Conservation (phyloP, 53 echinoderm and acorn worm species). For the Zoroaster sp. region DNA sequence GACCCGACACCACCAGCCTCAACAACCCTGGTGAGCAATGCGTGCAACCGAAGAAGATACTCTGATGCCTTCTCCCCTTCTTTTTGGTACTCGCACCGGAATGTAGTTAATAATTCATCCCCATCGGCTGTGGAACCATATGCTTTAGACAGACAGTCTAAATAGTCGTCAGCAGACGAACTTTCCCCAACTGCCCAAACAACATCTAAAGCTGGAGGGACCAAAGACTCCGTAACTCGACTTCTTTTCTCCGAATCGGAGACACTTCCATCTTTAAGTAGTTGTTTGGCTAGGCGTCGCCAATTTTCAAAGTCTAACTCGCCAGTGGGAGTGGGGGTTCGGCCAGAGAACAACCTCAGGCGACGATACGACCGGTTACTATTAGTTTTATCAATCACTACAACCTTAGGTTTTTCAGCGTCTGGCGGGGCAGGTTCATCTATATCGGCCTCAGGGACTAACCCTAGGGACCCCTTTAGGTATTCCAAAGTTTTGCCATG, state of each 20-base stretch:
- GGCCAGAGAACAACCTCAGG: constrained; percentile 61
- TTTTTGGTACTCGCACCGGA: too few species aligned
- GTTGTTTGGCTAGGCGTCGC: constrained; percentile 24
- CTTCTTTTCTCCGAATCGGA: neutral
- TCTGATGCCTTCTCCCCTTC: constrained; percentile 47
- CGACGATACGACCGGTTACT: neutral
- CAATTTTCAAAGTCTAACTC: constrained; percentile 52
- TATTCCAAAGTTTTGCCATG: neutral
- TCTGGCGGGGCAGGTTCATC: neutral
- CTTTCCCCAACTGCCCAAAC: neutral
- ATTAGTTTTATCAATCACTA: neutral
- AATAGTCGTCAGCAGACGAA: constrained; percentile 32
- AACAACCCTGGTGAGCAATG: neutral
- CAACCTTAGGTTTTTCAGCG: neutral
- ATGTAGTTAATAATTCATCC: constrained; percentile 52
- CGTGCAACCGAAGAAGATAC: constrained; percentile 32
- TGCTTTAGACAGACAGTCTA: constrained; percentile 47
- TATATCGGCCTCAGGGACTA: neutral
- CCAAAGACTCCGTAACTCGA: neutral
- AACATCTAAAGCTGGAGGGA: constrained; percentile 1
- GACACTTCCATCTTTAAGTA: constrained; percentile 19
- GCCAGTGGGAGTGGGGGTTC: constrained; percentile 48
- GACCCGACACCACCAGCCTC: neutral
- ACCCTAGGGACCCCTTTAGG: neutral
- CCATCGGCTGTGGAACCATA: constrained; percentile 63